These are phyloP conservation scores for Ostrea edulis DNA, from an alignment of 1,140 invertebrate species.

Conservation along the genomic window DNA sequence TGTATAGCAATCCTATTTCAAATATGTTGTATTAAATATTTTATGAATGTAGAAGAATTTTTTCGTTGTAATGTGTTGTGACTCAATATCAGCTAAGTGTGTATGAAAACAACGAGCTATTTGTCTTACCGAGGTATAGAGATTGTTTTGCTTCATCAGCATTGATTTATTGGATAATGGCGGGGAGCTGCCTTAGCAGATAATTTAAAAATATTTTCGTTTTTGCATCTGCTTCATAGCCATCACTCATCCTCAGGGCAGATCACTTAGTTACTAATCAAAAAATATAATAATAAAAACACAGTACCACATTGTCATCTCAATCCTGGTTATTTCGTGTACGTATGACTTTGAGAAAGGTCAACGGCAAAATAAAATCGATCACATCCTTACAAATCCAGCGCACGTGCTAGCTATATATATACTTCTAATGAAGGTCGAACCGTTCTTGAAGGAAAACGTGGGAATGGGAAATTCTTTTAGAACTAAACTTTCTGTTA, in stretches of 20 bases:
- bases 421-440: background rate
- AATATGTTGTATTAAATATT: too few relatives aligned
- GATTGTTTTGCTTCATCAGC: background rate
- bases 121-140: too few relatives aligned
- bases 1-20: too few relatives aligned
- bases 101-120: too few relatives aligned
- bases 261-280: background rate
- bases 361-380: background rate
- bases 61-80: too few relatives aligned
- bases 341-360: background rate
- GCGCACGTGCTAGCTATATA: background rate
- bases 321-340: background rate
- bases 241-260: background rate
- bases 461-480: background rate
- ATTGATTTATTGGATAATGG: constrained; percentile 2
- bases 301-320: too few relatives aligned
- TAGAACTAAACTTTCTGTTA: background rate
- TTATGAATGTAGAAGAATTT: too few relatives aligned
- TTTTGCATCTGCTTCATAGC: background rate
- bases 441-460: background rate
- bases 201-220: background rate
- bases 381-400: background rate
- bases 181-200: background rate
- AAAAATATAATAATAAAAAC: background rate
- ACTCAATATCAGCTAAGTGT: too few relatives aligned